Percentiles rank a stretch among this genome's conserved stretches.
Conservation (phyloP, 2,113 vertebrate genomes). For the Gavialis gangeticus region DNA sequence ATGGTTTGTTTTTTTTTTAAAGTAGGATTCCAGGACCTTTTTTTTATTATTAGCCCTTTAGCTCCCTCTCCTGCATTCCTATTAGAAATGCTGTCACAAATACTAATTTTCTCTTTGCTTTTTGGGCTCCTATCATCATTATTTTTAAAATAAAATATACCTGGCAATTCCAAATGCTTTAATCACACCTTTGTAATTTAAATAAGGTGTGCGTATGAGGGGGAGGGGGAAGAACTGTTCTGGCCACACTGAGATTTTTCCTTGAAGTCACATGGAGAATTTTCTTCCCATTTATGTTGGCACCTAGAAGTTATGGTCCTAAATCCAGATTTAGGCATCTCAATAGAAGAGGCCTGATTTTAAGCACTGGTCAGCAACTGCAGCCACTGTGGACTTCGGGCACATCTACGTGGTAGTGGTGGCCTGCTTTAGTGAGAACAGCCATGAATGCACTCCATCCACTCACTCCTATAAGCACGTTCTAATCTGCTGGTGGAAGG, state of each 20-base stretch:
- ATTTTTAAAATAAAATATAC: not conserved
- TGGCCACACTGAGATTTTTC: not conserved
- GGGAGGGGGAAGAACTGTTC: conserved; percentile 11
- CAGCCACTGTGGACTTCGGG: not conserved
- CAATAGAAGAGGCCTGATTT: not conserved
- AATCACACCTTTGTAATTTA: not conserved
- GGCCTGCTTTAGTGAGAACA: too few species aligned
- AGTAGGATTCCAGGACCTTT: not conserved
- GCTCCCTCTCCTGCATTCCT: conserved; percentile 62
- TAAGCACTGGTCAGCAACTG: not conserved
- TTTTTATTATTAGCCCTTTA: not conserved
- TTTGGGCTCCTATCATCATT: not conserved
- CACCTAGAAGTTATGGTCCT: not conserved
- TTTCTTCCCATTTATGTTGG: too few species aligned
- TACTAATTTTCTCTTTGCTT: not conserved
- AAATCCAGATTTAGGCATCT: not conserved
- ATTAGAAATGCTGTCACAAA: not conserved
- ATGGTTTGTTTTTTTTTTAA: not conserved
- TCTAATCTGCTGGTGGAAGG: too few species aligned
- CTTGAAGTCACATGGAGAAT: not conserved
- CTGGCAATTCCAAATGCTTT: not conserved
- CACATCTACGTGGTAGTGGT: too few species aligned
- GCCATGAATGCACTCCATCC: too few species aligned
- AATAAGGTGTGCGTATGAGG: not conserved
- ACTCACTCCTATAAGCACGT: too few species aligned